phyloP scores from a whole-genome alignment of 2,888 invertebrate species.

The Idaea biselata region DNA sequence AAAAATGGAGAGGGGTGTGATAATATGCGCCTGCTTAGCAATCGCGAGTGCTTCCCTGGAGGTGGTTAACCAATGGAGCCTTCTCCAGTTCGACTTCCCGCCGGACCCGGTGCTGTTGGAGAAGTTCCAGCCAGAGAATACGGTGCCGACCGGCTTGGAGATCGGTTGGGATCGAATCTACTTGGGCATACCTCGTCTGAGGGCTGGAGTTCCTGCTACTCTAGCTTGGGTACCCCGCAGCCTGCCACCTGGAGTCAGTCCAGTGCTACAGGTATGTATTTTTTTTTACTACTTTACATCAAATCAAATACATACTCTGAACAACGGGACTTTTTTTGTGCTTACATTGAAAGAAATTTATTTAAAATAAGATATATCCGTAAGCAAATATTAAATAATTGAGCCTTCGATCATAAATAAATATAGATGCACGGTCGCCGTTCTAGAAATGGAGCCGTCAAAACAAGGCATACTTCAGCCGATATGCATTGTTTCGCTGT shows the following conservation, averaged over 20 bases:
- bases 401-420: too few relatives aligned
- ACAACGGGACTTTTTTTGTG: too few relatives aligned
- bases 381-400: too few relatives aligned
- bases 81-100: conserved; percentile 84
- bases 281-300: too few relatives aligned
- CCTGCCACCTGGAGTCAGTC: conserved; percentile 84
- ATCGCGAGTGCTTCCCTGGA: conserved; percentile 75
- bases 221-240: conserved; percentile 85
- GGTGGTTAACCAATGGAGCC: conserved; percentile 85
- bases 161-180: conserved; percentile 86
- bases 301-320: too few relatives aligned
- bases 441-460: too few relatives aligned
- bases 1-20: conserved; percentile 47
- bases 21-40: conserved; percentile 55
- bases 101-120: conserved; percentile 79
- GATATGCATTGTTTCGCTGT: too few relatives aligned
- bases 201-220: conserved; percentile 89
- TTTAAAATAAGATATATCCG: too few relatives aligned
- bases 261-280: conserved; percentile 80
- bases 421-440: too few relatives aligned
- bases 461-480: too few relatives aligned
- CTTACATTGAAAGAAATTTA: too few relatives aligned
- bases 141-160: conserved; percentile 88
- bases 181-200: conserved; percentile 86
- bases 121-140: conserved; percentile 85